phyloP scores from a whole-genome alignment of 2,113 vertebrate species.

The Halcyon malimbica region DNA sequence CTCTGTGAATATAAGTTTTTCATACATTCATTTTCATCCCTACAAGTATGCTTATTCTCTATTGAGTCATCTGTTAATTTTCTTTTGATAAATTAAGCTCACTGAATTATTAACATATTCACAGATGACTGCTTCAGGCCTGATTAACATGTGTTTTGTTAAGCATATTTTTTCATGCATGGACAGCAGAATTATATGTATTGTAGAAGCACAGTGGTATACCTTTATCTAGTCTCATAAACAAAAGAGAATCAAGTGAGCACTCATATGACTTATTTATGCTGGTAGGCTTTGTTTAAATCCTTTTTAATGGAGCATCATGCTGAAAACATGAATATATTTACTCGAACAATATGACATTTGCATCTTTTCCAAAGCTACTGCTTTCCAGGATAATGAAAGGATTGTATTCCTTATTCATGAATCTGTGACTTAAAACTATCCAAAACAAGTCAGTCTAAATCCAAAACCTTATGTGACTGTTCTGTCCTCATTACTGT shows the following conservation, averaged over 20 bases:
- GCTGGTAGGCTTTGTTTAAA: not conserved
- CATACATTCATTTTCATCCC: not conserved
- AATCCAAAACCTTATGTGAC: not conserved
- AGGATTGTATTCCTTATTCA: not conserved
- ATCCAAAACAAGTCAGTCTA: not conserved
- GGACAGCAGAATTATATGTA: not conserved
- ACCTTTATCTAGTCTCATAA: not conserved
- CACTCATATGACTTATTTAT: not conserved
- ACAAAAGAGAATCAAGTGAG: not conserved
- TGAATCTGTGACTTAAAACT: not conserved
- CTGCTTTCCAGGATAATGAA: not conserved
- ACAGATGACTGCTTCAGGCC: not conserved
- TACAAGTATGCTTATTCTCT: not conserved
- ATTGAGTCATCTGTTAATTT: not conserved
- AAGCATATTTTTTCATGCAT: not conserved
- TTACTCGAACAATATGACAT: not conserved
- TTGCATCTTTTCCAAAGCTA: not conserved
- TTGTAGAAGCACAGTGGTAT: not conserved
- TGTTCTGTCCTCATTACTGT: not conserved
- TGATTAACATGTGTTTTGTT: not conserved
- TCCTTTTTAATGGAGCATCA: not conserved
- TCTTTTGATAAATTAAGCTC: not conserved
- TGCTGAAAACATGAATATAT: not conserved
- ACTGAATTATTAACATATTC: not conserved
- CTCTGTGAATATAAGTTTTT: not conserved